These are phyloP conservation scores for Protophormia terraenovae DNA, from an alignment of 2,888 invertebrate species.

Conservation along the genomic window DNA sequence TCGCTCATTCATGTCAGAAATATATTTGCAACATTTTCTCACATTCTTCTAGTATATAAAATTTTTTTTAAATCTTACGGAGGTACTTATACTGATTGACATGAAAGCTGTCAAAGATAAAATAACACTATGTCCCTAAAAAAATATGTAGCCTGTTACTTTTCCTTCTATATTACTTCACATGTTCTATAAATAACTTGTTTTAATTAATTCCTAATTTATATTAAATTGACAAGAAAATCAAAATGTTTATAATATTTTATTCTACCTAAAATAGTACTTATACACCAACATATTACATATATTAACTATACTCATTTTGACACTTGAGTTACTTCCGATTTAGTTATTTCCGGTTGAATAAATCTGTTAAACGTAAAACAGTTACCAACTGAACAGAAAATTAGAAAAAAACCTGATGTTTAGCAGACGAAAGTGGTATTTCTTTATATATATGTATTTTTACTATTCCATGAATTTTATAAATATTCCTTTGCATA, in stretches of 20 bases:
- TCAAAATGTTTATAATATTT: neutral
- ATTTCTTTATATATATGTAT: no score
- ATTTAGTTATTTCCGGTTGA: constrained; percentile 53
- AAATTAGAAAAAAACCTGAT: neutral
- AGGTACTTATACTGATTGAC: no score
- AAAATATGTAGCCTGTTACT: no score
- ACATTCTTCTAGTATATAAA: no score
- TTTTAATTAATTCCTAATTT: constrained; percentile 46
- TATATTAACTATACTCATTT: constrained; percentile 30
- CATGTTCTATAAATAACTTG: neutral
- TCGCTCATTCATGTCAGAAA: no score
- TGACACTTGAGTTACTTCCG: constrained; percentile 54
- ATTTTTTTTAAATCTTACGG: no score
- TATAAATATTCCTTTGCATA: constrained; percentile 2
- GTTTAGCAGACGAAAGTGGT: neutral
- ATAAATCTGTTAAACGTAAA: constrained; percentile 31
- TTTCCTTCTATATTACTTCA: no score
- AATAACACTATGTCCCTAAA: no score
- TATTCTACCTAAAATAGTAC: neutral
- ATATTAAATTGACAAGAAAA: constrained; percentile 17
- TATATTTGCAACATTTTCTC: no score
- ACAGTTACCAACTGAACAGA: constrained; percentile 9
- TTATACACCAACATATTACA: neutral
- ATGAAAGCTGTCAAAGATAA: no score
- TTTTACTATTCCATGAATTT: neutral